A percentile compares a stretch with the other conserved stretches of the same genome.
phyloP scores from a whole-genome alignment of 2,797 vertebrate species.

The Propithecus perrieri region DNA sequence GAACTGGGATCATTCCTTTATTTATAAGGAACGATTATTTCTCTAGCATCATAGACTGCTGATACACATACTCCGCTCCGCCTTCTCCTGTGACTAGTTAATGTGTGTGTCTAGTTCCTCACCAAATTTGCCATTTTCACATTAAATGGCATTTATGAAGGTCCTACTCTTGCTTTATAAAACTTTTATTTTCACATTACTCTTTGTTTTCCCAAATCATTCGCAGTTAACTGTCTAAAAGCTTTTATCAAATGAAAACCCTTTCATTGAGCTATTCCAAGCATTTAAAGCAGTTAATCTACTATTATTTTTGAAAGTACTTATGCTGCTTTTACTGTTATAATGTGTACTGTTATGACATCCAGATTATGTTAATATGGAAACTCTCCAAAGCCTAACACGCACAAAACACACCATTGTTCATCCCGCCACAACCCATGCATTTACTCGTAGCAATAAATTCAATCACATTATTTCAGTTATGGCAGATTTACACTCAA shows the following conservation, averaged over 20 bases:
- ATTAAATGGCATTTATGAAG: conserved; percentile 72
- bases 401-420: conserved; percentile 72
- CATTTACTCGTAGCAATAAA: conserved; percentile 80
- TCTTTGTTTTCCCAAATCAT: conserved; percentile 65
- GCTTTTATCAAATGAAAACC: conserved; percentile 66
- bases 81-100: background rate
- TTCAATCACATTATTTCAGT: conserved; percentile 79
- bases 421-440: conserved; percentile 64
- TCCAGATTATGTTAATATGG: conserved; percentile 74
- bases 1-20: background rate
- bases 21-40: background rate
- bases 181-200: conserved; percentile 64
- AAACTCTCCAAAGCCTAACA: conserved; percentile 53
- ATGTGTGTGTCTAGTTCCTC: background rate
- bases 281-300: conserved; percentile 53
- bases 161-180: conserved; percentile 63
- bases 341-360: conserved; percentile 72
- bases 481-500: conserved; percentile 82
- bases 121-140: conserved; percentile 70
- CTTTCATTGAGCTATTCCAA: conserved; percentile 34
- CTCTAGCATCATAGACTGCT: background rate
- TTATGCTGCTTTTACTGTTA: background rate
- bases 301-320: conserved; percentile 57
- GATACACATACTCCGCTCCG: background rate
- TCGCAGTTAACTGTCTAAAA: conserved; percentile 76